Evolutionary conservation across 2,113 vertebrate genomes (phyloP).

Genomic region (Climacteris rufus): DNA sequence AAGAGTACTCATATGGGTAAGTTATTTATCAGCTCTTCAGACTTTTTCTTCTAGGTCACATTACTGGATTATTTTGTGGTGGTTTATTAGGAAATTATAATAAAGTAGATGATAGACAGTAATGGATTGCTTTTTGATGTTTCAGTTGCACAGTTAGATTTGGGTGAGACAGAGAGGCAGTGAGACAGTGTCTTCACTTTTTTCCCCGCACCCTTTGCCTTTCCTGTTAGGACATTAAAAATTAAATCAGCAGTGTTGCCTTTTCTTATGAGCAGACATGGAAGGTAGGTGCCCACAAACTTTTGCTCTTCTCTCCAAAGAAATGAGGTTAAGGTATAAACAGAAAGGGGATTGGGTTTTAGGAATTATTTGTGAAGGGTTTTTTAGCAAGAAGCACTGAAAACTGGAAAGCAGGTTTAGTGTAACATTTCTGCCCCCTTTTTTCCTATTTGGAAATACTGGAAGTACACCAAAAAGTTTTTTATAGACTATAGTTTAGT

Average conservation of each 20-base stretch:
- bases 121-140: not conserved
- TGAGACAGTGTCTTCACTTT: not conserved
- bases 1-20: not conserved
- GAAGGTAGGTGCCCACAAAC: not conserved
- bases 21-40: not conserved
- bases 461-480: not conserved
- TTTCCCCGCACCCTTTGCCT: fast-evolving
- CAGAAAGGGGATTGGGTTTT: not conserved
- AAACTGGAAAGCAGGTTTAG: not conserved
- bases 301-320: not conserved
- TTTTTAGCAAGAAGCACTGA: not conserved
- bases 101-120: not conserved
- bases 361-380: not conserved
- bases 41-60: not conserved
- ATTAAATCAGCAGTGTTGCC: not conserved
- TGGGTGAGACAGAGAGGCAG: not conserved
- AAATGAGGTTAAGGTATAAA: not conserved
- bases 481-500: not conserved
- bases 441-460: not conserved
- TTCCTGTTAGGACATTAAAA: not conserved
- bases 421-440: not conserved
- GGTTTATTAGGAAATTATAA: not conserved
- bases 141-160: not conserved
- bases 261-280: not conserved
- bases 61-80: not conserved